Conservation (phyloP, 2,113 vertebrate species). For the Bostrychus sinensis region DNA sequence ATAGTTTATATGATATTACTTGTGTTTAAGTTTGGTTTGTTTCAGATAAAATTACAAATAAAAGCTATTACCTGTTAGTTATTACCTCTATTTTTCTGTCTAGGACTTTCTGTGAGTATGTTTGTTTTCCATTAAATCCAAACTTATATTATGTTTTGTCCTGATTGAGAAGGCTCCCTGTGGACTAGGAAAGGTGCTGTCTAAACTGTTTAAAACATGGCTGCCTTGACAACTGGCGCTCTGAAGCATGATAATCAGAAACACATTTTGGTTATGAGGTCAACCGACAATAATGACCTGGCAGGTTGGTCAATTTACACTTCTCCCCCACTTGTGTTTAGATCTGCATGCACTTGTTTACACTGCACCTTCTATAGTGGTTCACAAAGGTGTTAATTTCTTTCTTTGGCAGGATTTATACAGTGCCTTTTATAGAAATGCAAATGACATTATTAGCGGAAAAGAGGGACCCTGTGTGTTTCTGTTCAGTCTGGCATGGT, state of each 20-base stretch:
- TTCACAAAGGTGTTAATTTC: constrained; percentile 55
- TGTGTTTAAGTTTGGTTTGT: too few species aligned
- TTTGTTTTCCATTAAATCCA: constrained; percentile 58
- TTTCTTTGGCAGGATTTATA: constrained; percentile 33
- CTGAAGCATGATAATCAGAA: constrained; percentile 70
- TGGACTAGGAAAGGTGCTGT: constrained; percentile 62
- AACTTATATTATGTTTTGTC: constrained; percentile 57
- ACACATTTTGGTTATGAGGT: constrained; percentile 75
- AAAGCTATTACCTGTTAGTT: too few species aligned
- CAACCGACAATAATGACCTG: constrained; percentile 70
- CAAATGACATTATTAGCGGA: constrained; percentile 50
- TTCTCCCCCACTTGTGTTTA: constrained; percentile 36
- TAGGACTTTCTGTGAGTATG: too few species aligned
- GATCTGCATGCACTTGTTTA: constrained; percentile 62
- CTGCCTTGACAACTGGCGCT: constrained; percentile 60
- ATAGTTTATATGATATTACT: too few species aligned
- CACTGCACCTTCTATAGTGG: constrained; percentile 27
- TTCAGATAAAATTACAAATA: too few species aligned
- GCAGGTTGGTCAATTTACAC: constrained; percentile 75
- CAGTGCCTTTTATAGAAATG: constrained; percentile 32
- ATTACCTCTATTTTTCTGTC: too few species aligned
- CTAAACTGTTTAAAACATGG: constrained; percentile 65
- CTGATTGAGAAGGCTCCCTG: constrained; percentile 56
- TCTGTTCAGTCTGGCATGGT: constrained; percentile 40
- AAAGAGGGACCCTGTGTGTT: constrained; percentile 33